These are phyloP conservation scores for Bombyx mandarina DNA, from an alignment of 1,140 invertebrate genomes.

Conservation along the genomic window DNA sequence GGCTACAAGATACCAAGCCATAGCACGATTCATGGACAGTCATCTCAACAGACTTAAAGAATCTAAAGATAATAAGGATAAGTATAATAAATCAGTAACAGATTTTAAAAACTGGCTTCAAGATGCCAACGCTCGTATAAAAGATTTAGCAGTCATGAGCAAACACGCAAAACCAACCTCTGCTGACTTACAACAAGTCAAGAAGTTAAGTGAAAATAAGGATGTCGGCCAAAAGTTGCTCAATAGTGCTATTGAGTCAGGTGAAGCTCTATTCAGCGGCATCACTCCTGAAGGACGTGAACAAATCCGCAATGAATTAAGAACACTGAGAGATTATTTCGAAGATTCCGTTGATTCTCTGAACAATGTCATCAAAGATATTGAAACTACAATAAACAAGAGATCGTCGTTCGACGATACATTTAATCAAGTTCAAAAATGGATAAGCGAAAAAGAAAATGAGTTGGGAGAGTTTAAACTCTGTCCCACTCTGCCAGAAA, in stretches of 20 bases:
- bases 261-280: slow-evolving; percentile 88
- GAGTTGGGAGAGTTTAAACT: slow-evolving; percentile 78
- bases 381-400: slow-evolving; percentile 89
- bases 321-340: slow-evolving; percentile 84
- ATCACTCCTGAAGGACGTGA: slow-evolving; percentile 91
- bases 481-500: slow-evolving; percentile 84
- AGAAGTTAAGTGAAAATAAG: slow-evolving; percentile 80
- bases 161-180: slow-evolving; percentile 78
- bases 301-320: slow-evolving; percentile 84
- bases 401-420: slow-evolving; percentile 93
- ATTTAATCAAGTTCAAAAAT: slow-evolving; percentile 84
- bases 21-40: slow-evolving; percentile 79
- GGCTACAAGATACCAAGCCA: slow-evolving; percentile 80
- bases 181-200: slow-evolving; percentile 81
- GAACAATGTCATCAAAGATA: slow-evolving; percentile 86
- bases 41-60: slow-evolving; percentile 80
- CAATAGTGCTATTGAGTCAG: slow-evolving; percentile 86
- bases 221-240: slow-evolving; percentile 84
- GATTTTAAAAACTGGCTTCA: slow-evolving; percentile 86
- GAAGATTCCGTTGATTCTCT: slow-evolving; percentile 88
- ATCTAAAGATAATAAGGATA: slow-evolving; percentile 76
- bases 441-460: slow-evolving; percentile 83
- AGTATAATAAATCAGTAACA: slow-evolving; percentile 77
- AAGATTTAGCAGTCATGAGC: slow-evolving; percentile 77
- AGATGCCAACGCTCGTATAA: slow-evolving; percentile 80